phyloP scores from a whole-genome alignment of 2,888 invertebrate genomes.

The Horisme vitalbata region DNA sequence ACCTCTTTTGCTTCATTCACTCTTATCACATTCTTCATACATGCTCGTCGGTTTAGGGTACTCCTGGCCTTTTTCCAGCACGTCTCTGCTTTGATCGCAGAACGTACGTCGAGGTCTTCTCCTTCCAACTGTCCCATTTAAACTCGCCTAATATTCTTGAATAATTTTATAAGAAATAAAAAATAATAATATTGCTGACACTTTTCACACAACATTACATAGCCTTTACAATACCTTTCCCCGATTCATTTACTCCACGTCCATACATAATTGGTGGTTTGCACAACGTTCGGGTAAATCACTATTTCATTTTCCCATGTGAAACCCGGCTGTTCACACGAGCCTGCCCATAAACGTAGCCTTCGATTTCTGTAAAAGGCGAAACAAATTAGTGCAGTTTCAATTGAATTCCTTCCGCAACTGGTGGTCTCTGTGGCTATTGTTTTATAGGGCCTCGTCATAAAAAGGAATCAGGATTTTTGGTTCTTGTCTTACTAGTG shows the following conservation, averaged over 20 bases:
- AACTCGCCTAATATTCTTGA: no score
- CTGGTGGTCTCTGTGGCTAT: constrained; percentile 58
- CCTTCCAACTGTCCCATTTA: no score
- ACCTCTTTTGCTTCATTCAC: no score
- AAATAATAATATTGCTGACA: no score
- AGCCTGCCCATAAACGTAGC: constrained; percentile 53
- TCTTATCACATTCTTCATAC: no score
- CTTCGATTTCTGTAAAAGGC: constrained; percentile 67
- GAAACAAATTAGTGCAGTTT: constrained; percentile 70
- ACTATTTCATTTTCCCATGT: constrained; percentile 28
- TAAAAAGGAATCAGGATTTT: constrained; percentile 22
- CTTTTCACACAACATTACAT: no score
- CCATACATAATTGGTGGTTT: constrained; percentile 14
- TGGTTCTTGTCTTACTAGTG: no score
- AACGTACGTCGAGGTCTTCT: no score
- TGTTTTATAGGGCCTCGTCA: constrained; percentile 30
- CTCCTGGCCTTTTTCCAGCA: no score
- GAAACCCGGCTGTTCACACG: constrained; percentile 48
- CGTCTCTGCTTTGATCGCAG: no score
- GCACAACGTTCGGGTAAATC: constrained; percentile 19
- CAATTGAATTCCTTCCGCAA: constrained; percentile 60
- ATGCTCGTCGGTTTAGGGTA: no score
- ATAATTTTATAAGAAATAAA: no score
- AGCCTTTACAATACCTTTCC: background rate
- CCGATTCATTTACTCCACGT: background rate